A percentile compares a stretch with the other conserved stretches of the same genome.
Conservation (phyloP, 2,797 vertebrate genomes). For the Anisognathus igniventris region DNA sequence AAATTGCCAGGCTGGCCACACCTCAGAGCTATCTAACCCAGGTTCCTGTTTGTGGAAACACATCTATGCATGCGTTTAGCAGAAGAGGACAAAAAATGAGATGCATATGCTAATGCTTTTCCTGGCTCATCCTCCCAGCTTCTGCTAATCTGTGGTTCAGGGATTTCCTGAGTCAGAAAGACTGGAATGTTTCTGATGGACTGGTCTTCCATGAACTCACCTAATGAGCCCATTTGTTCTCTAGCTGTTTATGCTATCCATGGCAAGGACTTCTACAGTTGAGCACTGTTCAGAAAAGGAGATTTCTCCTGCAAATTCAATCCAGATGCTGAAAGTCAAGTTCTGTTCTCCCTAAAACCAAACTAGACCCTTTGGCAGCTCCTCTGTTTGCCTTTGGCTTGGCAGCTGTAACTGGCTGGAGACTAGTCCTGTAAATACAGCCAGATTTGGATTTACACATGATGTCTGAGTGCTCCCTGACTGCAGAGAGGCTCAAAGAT, state of each 20-base stretch:
- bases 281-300: background rate
- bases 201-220: background rate
- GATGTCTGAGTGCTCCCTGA: background rate
- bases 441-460: background rate
- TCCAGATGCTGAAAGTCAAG: background rate
- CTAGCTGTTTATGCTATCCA: background rate
- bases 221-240: background rate
- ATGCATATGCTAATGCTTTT: background rate
- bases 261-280: background rate
- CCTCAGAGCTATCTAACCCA: background rate
- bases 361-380: background rate
- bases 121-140: background rate
- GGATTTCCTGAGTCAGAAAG: background rate
- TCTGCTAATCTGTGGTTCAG: conserved; percentile 1
- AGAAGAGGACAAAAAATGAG: background rate
- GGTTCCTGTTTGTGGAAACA: background rate
- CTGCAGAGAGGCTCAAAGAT: background rate
- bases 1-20: background rate
- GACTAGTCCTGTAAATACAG: background rate
- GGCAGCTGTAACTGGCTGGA: background rate
- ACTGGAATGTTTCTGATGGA: conserved; percentile 7
- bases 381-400: background rate
- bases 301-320: background rate
- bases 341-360: background rate
- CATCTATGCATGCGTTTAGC: background rate